phyloP scores from a whole-genome alignment of 2,797 vertebrate species.

The Anabacerthia variegaticeps region DNA sequence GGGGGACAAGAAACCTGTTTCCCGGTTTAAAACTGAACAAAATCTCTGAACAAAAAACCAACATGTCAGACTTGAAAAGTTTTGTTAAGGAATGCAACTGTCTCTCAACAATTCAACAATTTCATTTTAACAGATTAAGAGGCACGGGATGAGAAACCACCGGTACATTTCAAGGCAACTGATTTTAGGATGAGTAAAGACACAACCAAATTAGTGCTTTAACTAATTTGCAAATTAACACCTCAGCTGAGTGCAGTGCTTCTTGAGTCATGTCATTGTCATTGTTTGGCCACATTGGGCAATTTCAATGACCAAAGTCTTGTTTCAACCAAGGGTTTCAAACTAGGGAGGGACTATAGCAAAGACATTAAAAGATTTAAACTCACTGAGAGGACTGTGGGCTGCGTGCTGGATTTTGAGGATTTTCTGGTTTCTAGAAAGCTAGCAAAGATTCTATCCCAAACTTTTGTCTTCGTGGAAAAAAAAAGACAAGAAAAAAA shows the following conservation, averaged over 20 bases:
- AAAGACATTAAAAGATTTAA: conserved; percentile 16
- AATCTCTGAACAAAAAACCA: neutral
- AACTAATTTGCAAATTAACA: neutral
- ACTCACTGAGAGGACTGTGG: neutral
- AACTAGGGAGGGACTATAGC: neutral
- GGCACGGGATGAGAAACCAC: neutral
- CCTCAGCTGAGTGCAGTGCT: neutral
- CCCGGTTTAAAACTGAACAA: neutral
- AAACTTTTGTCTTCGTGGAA: neutral
- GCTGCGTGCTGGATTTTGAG: conserved; percentile 16
- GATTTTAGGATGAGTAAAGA: neutral
- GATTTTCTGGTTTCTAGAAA: conserved; percentile 38
- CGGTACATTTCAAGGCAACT: neutral
- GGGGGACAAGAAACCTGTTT: neutral
- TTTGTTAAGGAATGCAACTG: neutral
- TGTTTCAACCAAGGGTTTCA: neutral
- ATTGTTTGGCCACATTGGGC: neutral
- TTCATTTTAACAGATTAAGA: neutral
- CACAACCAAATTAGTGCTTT: neutral
- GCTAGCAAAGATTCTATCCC: conserved; percentile 50
- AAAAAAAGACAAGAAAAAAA: neutral
- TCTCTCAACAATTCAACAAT: neutral
- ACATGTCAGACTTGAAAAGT: neutral
- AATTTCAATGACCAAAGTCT: neutral
- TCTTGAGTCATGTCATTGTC: neutral